Conservation (phyloP, 2,888 invertebrate species). For the Eutolmus rufibarbis region DNA sequence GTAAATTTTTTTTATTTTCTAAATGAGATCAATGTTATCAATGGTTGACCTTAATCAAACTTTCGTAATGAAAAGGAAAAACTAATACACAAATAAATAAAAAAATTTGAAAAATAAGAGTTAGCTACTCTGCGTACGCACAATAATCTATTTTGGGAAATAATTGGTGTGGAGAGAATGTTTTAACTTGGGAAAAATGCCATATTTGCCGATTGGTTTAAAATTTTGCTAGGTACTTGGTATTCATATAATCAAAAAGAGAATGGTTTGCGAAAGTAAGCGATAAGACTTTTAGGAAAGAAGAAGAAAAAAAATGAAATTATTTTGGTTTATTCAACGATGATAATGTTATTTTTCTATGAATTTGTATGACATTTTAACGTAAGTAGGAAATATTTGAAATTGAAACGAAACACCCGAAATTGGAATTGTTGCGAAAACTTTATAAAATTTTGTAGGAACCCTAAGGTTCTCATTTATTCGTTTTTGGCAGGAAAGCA, state of each 20-base stretch:
- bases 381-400: slow-evolving; percentile 33
- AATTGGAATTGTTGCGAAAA: background rate
- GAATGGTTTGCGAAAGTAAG: background rate
- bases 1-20: background rate
- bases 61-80: background rate
- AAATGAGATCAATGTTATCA: background rate
- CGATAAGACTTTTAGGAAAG: background rate
- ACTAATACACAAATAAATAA: background rate
- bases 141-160: background rate
- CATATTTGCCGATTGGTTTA: slow-evolving; percentile 19
- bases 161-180: background rate
- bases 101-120: background rate
- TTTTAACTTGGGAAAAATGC: background rate
- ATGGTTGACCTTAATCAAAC: background rate
- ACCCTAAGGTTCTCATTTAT: background rate
- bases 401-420: background rate
- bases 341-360: slow-evolving; percentile 31
- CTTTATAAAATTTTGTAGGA: background rate
- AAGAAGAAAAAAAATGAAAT: background rate
- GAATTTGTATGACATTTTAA: slow-evolving; percentile 23
- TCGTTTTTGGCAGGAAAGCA: background rate
- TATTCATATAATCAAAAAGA: background rate
- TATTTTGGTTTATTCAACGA: slow-evolving; percentile 20
- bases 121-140: background rate
- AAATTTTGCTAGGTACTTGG: background rate